Evolutionary conservation across 2,888 invertebrate genomes (phyloP), one percentile per base, ranked within the genome.

Genomic region (Gandaritis pyraliata): DNA sequence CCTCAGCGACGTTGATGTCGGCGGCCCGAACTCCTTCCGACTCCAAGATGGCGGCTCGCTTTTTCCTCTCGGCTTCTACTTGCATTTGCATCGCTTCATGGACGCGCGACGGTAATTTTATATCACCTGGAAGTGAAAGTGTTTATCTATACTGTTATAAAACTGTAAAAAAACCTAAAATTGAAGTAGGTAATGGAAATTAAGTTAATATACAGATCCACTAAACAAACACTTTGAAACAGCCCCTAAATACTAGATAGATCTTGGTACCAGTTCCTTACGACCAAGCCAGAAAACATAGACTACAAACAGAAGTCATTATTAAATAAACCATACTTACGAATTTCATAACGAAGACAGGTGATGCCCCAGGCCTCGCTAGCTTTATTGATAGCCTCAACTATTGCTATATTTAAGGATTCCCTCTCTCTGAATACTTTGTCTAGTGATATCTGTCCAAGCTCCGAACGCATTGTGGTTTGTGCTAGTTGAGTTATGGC

Each of bases 71-170:
- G 0, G 99, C 99, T 89, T 99, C 99, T 0, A 99, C 99, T 93
- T 99, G 99, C 98, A 99, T 99, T 88, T 99, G 99, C 99, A 99
- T 99, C 0, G 99, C 99, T 86, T 99, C 99, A 80, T 99, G 98
- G 0, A 99, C 97, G 74, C 98, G 94, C 0, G 94, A 89, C 0
- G 99, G 99, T 67, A 98, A 90, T 82, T 95, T 96, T 77, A 98
- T 97, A 80, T 98, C 96, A 92, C 96, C 97, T 98, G 74, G 36
- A 54, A 63, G 51, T 98, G 74, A 38, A 54, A 50, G 12, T 48
- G 36, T 38, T 6, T 16, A 7, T 16, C 4, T 15, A 15, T 6
- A 41, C n/a, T 12, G 4, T 12, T 61, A 16, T 50, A 23, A 23
- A 5, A n/a, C n/a, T n/a, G n/a, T n/a, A n/a, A n/a, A n/a, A n/a